A percentile compares a stretch with the other conserved stretches of the same genome.
Evolutionary conservation across 2,888 invertebrate genomes (phyloP).

Genomic region (Tipula helvola): DNA sequence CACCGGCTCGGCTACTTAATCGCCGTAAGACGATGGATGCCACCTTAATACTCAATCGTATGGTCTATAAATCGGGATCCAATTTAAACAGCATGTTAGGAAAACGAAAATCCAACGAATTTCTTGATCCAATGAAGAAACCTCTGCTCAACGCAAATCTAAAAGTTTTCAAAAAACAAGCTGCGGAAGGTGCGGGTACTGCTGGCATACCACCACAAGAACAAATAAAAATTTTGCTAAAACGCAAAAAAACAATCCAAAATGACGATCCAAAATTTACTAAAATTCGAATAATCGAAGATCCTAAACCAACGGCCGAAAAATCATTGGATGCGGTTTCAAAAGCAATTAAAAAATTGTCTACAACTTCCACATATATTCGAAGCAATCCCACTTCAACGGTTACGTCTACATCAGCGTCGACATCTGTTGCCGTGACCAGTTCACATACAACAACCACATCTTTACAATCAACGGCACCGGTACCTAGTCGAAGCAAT

Average conservation of each 20-base stretch:
- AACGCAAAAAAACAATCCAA: background rate
- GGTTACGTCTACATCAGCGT: background rate
- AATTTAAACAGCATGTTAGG: background rate
- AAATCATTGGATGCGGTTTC: background rate
- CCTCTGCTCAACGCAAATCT: background rate
- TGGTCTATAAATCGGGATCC: background rate
- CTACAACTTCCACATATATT: background rate
- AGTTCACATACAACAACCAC: background rate
- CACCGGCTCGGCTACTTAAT: background rate
- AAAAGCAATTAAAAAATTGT: background rate
- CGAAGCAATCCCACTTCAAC: background rate
- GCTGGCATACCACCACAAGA: background rate
- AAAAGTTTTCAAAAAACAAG: background rate
- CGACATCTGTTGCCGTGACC: background rate
- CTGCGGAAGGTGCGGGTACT: background rate
- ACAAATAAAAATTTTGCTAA: background rate
- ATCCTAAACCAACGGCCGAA: background rate
- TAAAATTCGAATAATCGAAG: background rate
- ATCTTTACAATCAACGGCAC: background rate
- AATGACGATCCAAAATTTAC: background rate
- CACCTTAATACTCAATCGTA: background rate
- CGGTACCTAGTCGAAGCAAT: background rate
- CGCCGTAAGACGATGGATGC: background rate
- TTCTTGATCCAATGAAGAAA: background rate
- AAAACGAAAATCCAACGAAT: background rate